Evolutionary conservation across 2,888 invertebrate genomes (phyloP).

Genomic region (Tenthredo amoena): DNA sequence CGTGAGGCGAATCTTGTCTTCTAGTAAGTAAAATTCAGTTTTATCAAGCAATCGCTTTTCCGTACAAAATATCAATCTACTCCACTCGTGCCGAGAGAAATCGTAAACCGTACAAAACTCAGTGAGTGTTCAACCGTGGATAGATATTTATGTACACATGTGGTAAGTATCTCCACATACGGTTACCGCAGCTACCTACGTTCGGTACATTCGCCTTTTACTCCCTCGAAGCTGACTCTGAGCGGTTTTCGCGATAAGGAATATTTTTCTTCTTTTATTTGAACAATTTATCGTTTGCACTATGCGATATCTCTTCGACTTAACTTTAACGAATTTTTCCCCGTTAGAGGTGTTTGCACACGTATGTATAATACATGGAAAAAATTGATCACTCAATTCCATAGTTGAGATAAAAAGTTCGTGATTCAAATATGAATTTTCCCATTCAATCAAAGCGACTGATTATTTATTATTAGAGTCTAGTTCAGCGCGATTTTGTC

Average conservation of each 20-base stretch:
- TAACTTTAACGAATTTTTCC: background rate
- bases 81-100: background rate
- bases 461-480: background rate
- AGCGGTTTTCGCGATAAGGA: background rate
- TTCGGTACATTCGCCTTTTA: background rate
- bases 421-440: background rate
- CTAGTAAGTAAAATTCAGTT: background rate
- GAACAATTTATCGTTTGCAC: background rate
- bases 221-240: slow-evolving; percentile 4
- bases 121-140: background rate
- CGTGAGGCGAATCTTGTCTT: background rate
- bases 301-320: background rate
- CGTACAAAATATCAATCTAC: background rate
- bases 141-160: slow-evolving; percentile 22
- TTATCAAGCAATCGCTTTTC: background rate
- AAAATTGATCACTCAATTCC: too few relatives aligned
- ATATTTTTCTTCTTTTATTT: background rate
- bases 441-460: background rate
- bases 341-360: background rate
- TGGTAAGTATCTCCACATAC: background rate
- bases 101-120: background rate
- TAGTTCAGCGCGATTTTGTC: background rate
- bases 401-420: background rate
- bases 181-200: background rate
- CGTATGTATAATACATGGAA: background rate